phyloP scores from a whole-genome alignment of 2,113 vertebrate species.

The Rhinichthys klamathensis region DNA sequence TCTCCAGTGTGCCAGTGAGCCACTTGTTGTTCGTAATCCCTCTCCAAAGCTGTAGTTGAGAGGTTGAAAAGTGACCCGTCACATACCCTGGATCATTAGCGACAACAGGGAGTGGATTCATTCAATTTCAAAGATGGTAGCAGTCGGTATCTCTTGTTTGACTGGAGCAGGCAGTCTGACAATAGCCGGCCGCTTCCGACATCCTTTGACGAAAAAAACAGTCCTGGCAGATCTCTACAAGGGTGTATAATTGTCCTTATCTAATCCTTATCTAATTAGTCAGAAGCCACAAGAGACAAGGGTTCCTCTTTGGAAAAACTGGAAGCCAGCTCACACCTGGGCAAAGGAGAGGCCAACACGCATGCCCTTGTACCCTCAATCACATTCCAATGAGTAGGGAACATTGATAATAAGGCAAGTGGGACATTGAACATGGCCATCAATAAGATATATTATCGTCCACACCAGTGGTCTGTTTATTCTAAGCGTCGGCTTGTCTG shows the following conservation, averaged over 20 bases:
- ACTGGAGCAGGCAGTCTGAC: too few relatives aligned
- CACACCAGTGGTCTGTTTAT: too few relatives aligned
- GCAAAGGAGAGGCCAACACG: not conserved
- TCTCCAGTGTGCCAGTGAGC: not conserved
- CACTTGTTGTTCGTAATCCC: not conserved
- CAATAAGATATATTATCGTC: not conserved
- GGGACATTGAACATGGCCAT: not conserved
- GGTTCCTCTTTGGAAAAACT: not conserved
- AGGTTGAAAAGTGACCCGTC: not conserved
- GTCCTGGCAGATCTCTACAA: too few relatives aligned
- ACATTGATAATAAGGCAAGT: not conserved
- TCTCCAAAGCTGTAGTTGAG: not conserved
- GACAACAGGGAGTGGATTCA: too few relatives aligned
- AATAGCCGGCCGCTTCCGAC: too few relatives aligned
- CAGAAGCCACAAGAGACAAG: not conserved
- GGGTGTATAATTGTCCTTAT: not conserved
- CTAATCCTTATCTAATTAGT: not conserved
- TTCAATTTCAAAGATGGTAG: too few relatives aligned
- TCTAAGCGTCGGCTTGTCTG: too few relatives aligned
- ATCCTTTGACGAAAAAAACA: too few relatives aligned
- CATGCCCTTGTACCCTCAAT: not conserved
- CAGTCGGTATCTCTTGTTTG: too few relatives aligned
- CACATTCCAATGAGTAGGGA: not conserved
- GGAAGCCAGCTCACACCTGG: not conserved
- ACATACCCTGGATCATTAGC: not conserved